phyloP scores from a whole-genome alignment of 2,113 vertebrate species.

The Tyrannus savana region DNA sequence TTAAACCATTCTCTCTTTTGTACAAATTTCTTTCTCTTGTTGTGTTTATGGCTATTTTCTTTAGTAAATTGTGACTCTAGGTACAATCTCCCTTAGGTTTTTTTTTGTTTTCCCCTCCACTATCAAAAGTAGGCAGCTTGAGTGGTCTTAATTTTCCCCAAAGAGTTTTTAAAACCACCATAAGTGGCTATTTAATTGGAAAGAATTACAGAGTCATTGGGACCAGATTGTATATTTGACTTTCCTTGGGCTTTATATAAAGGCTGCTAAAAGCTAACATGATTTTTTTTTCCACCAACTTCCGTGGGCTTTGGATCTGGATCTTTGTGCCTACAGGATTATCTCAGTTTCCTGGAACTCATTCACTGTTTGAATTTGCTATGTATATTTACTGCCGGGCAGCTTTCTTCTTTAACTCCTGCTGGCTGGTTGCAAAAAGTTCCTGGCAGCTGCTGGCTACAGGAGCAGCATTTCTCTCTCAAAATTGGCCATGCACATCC shows the following conservation, averaged over 20 bases:
- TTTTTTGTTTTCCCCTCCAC: background rate
- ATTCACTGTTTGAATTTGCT: slow-evolving; percentile 39
- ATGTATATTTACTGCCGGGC: slow-evolving; percentile 35
- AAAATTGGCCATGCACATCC: background rate
- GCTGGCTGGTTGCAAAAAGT: background rate
- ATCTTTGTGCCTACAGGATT: slow-evolving; percentile 35
- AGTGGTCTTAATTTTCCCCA: background rate
- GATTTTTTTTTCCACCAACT: slow-evolving; percentile 24
- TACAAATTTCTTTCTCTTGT: background rate
- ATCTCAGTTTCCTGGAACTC: slow-evolving; percentile 61
- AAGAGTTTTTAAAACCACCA: background rate
- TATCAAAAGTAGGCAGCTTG: background rate
- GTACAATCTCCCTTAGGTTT: background rate
- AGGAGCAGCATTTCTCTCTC: background rate
- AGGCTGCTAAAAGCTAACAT: background rate
- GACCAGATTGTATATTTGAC: background rate
- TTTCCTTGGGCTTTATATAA: background rate
- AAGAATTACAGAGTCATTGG: background rate
- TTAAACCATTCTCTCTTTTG: background rate
- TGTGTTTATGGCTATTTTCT: background rate
- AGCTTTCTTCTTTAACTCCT: background rate
- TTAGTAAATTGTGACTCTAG: background rate
- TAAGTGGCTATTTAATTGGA: background rate
- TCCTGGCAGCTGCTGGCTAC: background rate
- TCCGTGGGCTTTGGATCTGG: slow-evolving; percentile 20